Base-by-base conservation (phyloP, 2,888 invertebrate genomes). In the Margaritifera margaritifera region DNA sequence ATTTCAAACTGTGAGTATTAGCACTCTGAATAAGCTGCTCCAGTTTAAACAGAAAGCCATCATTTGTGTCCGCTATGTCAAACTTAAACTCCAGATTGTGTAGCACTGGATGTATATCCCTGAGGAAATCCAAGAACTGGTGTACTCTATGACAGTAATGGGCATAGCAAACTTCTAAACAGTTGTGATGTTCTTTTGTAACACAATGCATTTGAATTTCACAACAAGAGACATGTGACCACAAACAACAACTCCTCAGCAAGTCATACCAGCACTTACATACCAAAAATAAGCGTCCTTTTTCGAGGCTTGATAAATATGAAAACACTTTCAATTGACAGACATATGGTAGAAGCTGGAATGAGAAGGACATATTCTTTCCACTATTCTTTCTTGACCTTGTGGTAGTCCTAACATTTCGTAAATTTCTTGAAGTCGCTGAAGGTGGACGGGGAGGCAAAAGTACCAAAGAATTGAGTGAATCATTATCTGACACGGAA, bases 281-380 rank as follows among this genome's bases (percentile, higher is more conserved):
- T 1, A 89, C 87, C 66, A 75, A 70, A 20, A 86, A 78, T 6
- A 53, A 24, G 20, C 75, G 66, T 6, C 88, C 88, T 69, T 87
- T 84, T 50, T 88, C 87, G 57, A 79, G 75, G 22, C 81, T 81
- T 51, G 72, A 72, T 27, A 89, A 78, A 62, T 83, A 88, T 11
- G 84, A 78, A 71, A 89, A 89, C 24, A 89, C 78, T 66, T 86
- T 87, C 24, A 87, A 70, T 75, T 87, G 84, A 72, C 86, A 87
- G 63, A 85, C 85, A 53, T 76, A 71, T 22, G 89, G 88, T 50
- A 89, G 75, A 42, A 74, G 69, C 58, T 82, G 70, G 71, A 89
- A 86, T 22, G 87, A 87, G 71, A 88, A 88, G 51, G 66, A 31
- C 42, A 42, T 42, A 42, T 42, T 42, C 42, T 19, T 24, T 18